phyloP scores from a whole-genome alignment of 2,888 invertebrate genomes.

The Cantharis flavilabris region DNA sequence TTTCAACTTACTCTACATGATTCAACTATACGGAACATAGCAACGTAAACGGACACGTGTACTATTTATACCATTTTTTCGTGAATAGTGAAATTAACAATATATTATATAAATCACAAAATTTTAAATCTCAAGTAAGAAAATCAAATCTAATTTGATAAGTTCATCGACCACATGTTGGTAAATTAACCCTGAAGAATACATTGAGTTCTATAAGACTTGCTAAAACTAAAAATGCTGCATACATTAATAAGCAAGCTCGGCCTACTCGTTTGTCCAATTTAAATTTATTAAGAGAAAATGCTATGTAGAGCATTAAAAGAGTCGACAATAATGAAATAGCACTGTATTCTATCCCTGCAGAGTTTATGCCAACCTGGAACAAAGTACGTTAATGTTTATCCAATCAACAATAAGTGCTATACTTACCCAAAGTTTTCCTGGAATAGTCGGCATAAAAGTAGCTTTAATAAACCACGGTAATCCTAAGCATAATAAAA shows the following conservation, averaged over 20 bases:
- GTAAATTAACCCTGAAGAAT: conserved; percentile 88
- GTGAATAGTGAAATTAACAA: conserved; percentile 11
- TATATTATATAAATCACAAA: conserved; percentile 25
- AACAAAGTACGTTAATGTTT: conserved; percentile 25
- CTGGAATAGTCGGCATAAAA: conserved; percentile 77
- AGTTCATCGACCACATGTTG: conserved; percentile 73
- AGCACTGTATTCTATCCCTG: conserved; percentile 88
- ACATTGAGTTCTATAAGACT: conserved; percentile 91
- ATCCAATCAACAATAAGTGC: not conserved
- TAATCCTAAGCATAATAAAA: conserved; percentile 74
- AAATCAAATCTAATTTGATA: conserved; percentile 15
- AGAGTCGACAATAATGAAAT: conserved; percentile 87
- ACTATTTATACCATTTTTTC: not conserved
- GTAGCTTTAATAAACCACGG: conserved; percentile 83
- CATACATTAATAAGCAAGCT: conserved; percentile 85
- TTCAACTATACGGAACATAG: not conserved
- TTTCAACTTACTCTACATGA: not conserved
- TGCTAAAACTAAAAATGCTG: conserved; percentile 83
- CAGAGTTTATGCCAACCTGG: conserved; percentile 85
- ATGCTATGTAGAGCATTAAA: conserved; percentile 80
- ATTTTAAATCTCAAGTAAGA: conserved; percentile 22
- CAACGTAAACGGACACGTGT: conserved; percentile 2
- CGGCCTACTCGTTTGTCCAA: conserved; percentile 84
- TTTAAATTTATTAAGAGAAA: conserved; percentile 86
- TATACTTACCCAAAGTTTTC: conserved; percentile 72